These are phyloP conservation scores for Musca domestica DNA, from an alignment of 1,140 invertebrate species.

Conservation along the genomic window DNA sequence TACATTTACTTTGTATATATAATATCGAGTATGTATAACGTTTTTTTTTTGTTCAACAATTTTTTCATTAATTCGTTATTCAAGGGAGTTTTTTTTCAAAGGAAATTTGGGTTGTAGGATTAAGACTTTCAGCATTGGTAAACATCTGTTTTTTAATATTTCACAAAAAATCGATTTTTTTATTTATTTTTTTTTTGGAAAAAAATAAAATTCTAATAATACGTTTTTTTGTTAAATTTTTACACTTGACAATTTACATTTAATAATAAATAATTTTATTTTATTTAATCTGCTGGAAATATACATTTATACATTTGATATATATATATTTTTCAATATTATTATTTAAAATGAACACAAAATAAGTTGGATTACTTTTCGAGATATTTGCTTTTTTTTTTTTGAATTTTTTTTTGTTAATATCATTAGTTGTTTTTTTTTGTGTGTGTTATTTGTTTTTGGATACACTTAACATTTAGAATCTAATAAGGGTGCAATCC, in stretches of 20 bases:
- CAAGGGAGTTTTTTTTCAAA: too few relatives aligned
- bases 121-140: too few relatives aligned
- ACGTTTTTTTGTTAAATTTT: neutral
- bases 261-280: neutral
- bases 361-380: slow-evolving; percentile 5
- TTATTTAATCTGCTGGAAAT: neutral
- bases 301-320: slow-evolving; percentile 1
- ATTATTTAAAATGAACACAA: slow-evolving; percentile 11
- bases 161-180: neutral
- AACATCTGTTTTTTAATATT: too few relatives aligned
- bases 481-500: neutral
- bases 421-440: neutral
- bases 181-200: neutral
- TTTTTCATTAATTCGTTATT: too few relatives aligned
- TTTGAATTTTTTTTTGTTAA: slow-evolving; percentile 1
- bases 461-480: slow-evolving; percentile 7
- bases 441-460: neutral
- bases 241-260: neutral
- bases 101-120: too few relatives aligned
- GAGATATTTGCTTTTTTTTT: neutral
- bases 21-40: too few relatives aligned
- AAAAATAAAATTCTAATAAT: too few relatives aligned
- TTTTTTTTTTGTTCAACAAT: too few relatives aligned
- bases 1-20: too few relatives aligned
- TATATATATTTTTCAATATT: neutral